These are phyloP conservation scores for Masnerella sp. DNA, from an alignment of 2,888 invertebrate species.

Conservation along the genomic window DNA sequence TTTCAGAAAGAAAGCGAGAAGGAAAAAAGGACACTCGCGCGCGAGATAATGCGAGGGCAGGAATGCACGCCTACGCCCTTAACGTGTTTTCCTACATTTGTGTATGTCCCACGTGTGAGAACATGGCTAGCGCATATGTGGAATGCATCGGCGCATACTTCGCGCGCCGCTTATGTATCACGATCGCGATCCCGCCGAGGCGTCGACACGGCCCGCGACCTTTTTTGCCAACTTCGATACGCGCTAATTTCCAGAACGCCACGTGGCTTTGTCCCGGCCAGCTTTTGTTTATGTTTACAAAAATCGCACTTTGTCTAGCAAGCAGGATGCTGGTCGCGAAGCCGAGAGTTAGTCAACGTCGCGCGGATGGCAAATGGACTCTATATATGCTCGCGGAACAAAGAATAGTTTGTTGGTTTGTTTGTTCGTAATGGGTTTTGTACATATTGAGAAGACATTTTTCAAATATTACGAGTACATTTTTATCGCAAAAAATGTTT, in stretches of 20 bases:
- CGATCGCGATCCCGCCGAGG: slow-evolving; percentile 62
- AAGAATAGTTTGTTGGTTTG: too few species aligned
- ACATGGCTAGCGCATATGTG: slow-evolving; percentile 67
- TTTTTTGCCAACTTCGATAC: slow-evolving; percentile 32
- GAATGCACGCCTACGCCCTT: slow-evolving; percentile 75
- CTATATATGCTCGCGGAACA: too few species aligned
- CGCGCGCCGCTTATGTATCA: slow-evolving; percentile 68
- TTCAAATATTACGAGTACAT: too few species aligned
- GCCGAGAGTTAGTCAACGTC: too few species aligned
- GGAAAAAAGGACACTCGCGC: slow-evolving; percentile 35
- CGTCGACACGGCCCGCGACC: slow-evolving; percentile 62
- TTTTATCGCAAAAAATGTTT: too few species aligned
- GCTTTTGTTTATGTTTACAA: too few species aligned
- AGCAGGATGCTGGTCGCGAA: too few species aligned
- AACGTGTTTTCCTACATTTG: slow-evolving; percentile 72
- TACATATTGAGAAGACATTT: too few species aligned
- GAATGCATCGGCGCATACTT: slow-evolving; percentile 72
- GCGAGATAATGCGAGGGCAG: slow-evolving; percentile 74
- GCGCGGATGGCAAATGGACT: too few species aligned
- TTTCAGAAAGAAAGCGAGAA: slow-evolving; percentile 28
- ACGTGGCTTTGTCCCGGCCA: too few species aligned
- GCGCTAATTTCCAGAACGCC: slow-evolving; percentile 24
- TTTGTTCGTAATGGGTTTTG: too few species aligned
- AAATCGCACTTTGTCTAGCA: too few species aligned
- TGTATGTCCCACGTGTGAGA: slow-evolving; percentile 71